Evolutionary conservation across 2,797 vertebrate genomes (phyloP), one percentile per base, ranked within the genome.

Genomic region (Sphenopsis melanotis): DNA sequence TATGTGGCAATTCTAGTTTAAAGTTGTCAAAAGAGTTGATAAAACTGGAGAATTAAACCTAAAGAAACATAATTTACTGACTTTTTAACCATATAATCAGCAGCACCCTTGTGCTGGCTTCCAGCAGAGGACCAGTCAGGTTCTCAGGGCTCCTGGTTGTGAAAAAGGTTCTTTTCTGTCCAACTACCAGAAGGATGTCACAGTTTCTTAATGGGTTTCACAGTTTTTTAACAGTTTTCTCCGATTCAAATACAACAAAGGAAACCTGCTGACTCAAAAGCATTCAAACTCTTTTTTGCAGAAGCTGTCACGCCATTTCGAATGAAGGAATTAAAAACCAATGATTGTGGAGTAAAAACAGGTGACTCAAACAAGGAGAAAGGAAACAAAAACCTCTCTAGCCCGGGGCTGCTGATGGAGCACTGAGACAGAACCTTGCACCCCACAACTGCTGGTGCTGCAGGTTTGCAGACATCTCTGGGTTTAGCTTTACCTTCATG

Each of bases 261-360:
- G 22, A 71, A 83, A 41, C 1, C 16, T 4, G 4, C 9, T 26
- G 41, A 7, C 10, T 65, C 10, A 21, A 55, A 81, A 80, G 14
- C 24, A 24, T 46, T 36, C 24, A 22, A 30, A 19, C 10, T 10
- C 32, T 24, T 20, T 11, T 20, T 12, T 37, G 50, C 49, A 44
- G 24, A 44, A 63, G 23, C 4, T 64, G 22, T 24, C 30, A 5
- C 0, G 0, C 22, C 21, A 2, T 39, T 63, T 12, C 39, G 19
- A 80, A 44, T 3, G 6, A 30, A 50, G 17, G 72, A 79, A 59
- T 37, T 34, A 12, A 47, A 68, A 7, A 10, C 0, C 11, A 44
- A 8, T 1, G 1, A 24, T 42, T 6, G 7, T 34, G 23, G n/a
- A 47, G 29, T 32, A 68, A 65, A 81, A 88, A 0, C 6, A 30